Conservation (phyloP, 2,888 invertebrate species). For the Leptopilina myrica region DNA sequence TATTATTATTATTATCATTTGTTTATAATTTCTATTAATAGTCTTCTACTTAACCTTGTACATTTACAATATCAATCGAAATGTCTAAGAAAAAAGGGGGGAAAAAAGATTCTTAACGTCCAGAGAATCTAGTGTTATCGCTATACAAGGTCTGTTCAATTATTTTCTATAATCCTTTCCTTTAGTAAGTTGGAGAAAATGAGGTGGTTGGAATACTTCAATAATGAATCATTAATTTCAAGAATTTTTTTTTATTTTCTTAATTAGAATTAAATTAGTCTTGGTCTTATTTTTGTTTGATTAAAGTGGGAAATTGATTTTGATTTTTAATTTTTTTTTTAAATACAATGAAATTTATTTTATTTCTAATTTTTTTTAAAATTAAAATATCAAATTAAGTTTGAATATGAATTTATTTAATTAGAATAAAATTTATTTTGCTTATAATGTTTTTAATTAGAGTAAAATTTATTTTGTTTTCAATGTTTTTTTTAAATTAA, state of each 20-base stretch:
- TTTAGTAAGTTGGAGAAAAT: slow-evolving; percentile 1
- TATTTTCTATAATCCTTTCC: slow-evolving; percentile 3
- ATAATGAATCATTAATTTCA: not conserved
- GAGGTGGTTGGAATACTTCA: not conserved
- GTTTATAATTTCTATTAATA: not conserved
- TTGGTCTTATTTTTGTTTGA: not conserved
- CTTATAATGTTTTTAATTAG: too few relatives aligned
- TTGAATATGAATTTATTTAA: too few relatives aligned
- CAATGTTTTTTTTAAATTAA: too few relatives aligned
- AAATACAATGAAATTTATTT: too few relatives aligned
- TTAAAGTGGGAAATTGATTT: too few relatives aligned
- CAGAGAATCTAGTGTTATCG: not conserved
- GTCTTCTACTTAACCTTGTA: not conserved
- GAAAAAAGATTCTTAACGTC: not conserved
- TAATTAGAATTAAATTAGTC: not conserved
- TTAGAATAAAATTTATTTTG: too few relatives aligned
- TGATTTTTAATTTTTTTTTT: too few relatives aligned
- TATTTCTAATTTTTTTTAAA: too few relatives aligned
- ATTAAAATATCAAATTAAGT: too few relatives aligned
- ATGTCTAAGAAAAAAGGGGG: not conserved
- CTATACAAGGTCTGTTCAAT: not conserved
- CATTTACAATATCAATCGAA: not conserved
- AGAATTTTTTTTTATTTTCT: not conserved
- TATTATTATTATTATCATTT: not conserved
- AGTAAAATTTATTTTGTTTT: too few relatives aligned